phyloP scores from a whole-genome alignment of 1,140 invertebrate species.

The Lasaia peninsularis region DNA sequence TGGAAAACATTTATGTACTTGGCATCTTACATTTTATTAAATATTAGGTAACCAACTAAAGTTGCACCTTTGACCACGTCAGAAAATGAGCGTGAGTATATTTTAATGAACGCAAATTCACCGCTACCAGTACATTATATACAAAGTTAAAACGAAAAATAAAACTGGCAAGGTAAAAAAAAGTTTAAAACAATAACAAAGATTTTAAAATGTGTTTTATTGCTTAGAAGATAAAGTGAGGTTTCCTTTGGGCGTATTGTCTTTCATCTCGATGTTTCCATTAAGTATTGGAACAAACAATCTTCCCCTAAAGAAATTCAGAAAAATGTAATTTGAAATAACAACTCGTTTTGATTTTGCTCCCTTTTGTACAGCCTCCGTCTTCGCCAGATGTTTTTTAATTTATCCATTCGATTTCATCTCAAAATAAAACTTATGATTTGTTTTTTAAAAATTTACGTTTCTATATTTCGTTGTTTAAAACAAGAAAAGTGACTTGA shows the following conservation, averaged over 20 bases:
- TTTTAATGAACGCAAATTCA: neutral
- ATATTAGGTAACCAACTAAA: too few species aligned
- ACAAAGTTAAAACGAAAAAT: slow-evolving; percentile 37
- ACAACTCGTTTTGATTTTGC: slow-evolving; percentile 47
- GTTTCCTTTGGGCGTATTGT: slow-evolving; percentile 27
- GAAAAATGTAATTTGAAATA: slow-evolving; percentile 61
- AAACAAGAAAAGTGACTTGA: neutral
- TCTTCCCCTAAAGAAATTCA: slow-evolving; percentile 46
- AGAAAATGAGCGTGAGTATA: too few species aligned
- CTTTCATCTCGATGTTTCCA: slow-evolving; percentile 46
- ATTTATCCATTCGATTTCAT: slow-evolving; percentile 11
- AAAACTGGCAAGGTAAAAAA: slow-evolving; percentile 45
- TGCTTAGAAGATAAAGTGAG: slow-evolving; percentile 19
- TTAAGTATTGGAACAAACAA: slow-evolving; percentile 52
- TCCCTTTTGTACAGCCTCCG: slow-evolving; percentile 23
- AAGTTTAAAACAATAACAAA: slow-evolving; percentile 32
- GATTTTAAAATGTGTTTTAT: slow-evolving; percentile 26
- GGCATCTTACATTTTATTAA: too few species aligned
- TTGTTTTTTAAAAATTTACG: neutral
- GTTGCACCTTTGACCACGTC: too few species aligned
- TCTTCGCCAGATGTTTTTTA: slow-evolving; percentile 9
- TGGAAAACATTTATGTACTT: too few species aligned
- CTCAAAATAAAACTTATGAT: slow-evolving; percentile 10
- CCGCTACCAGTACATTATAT: slow-evolving; percentile 8
- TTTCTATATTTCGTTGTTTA: neutral